Evolutionary conservation across 2,888 invertebrate genomes (phyloP).

Genomic region (Sinelater perroti): DNA sequence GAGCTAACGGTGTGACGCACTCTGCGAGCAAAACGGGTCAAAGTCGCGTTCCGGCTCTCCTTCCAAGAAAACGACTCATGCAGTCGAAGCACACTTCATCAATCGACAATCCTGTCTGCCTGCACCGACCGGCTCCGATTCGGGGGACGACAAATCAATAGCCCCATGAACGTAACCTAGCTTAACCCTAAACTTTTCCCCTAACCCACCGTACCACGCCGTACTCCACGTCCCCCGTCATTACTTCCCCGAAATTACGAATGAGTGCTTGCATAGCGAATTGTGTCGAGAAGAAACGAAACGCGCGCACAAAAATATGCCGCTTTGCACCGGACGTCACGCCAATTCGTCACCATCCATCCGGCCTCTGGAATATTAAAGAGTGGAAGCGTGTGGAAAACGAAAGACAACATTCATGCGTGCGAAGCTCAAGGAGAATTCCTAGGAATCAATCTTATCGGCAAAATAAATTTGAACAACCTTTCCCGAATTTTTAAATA

Average conservation of each 20-base stretch:
- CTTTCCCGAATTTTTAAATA: too few species aligned
- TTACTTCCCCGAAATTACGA: conserved; percentile 7
- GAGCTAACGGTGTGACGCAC: too few species aligned
- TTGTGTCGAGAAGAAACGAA: not conserved
- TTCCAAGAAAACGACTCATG: too few species aligned
- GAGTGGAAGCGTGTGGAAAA: not conserved
- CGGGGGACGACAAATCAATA: conserved; percentile 29
- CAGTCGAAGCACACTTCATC: conserved; percentile 58
- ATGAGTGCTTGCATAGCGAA: not conserved
- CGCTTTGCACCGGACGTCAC: conserved; percentile 18
- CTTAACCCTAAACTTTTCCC: conserved; percentile 28
- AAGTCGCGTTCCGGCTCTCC: too few species aligned
- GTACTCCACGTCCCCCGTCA: conserved; percentile 14
- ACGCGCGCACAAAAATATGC: conserved; percentile 11
- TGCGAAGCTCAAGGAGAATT: too few species aligned
- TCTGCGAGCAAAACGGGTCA: too few species aligned
- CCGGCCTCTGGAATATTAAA: conserved; percentile 6
- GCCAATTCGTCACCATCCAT: conserved; percentile 24
- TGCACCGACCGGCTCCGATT: conserved; percentile 29
- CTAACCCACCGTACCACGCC: conserved; percentile 22
- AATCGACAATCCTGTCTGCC: conserved; percentile 29
- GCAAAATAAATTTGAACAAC: too few species aligned
- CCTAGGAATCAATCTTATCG: too few species aligned
- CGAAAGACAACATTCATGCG: not conserved
- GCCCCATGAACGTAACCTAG: conserved; percentile 23